Evolutionary conservation across 2,113 vertebrate genomes (phyloP).

Genomic region (Podocnemis expansa): DNA sequence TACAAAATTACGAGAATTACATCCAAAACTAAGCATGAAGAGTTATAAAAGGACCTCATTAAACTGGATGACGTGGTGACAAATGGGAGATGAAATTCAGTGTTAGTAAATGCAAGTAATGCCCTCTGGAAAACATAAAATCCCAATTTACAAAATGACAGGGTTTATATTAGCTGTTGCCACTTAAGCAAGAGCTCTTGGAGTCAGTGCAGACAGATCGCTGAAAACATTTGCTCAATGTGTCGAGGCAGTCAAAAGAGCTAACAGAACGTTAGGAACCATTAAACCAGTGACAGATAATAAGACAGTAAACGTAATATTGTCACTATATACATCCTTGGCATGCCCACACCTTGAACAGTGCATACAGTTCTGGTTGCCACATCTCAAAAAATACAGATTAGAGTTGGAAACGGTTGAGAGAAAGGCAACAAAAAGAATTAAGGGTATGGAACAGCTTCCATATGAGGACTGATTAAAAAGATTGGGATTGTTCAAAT

Average conservation of each 20-base stretch:
- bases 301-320: neutral
- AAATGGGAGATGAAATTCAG: neutral
- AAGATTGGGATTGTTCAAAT: neutral
- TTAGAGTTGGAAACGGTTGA: neutral
- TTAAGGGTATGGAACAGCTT: neutral
- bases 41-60: neutral
- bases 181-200: neutral
- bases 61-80: neutral
- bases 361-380: neutral
- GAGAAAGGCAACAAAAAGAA: neutral
- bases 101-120: neutral
- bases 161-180: neutral
- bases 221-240: neutral
- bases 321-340: neutral
- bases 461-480: neutral
- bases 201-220: neutral
- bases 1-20: neutral
- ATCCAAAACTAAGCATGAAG: neutral
- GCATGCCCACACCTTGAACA: neutral
- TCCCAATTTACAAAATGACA: neutral
- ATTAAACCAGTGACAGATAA: neutral
- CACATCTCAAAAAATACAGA: neutral
- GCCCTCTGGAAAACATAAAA: neutral
- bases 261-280: neutral
- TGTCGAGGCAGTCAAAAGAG: neutral